Conservation (phyloP, 2,797 vertebrate species). For the Thalassophryne amazonica region DNA sequence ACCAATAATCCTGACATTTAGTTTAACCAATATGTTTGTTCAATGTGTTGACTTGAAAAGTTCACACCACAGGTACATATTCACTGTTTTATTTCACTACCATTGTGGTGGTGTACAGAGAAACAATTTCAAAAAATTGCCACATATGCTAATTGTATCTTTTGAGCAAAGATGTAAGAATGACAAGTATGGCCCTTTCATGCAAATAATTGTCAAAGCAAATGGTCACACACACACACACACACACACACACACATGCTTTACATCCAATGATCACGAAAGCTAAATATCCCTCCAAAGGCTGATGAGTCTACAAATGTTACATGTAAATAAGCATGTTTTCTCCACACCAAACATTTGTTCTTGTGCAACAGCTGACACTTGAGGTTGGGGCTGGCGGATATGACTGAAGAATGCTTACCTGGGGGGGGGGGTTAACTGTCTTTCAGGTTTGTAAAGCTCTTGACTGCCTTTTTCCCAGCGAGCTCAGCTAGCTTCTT, state of each 20-base stretch:
- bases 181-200: too few species aligned
- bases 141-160: too few species aligned
- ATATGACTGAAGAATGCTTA: slow-evolving; percentile 46
- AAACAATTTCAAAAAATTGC: too few species aligned
- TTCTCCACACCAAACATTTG: slow-evolving; percentile 14
- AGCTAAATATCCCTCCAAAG: slow-evolving; percentile 2
- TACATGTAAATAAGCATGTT: slow-evolving; percentile 2
- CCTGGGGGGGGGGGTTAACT: slow-evolving; percentile 44
- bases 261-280: neutral
- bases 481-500: neutral
- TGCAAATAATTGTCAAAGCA: slow-evolving; percentile 5
- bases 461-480: neutral
- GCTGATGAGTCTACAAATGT: neutral
- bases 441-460: slow-evolving; percentile 24
- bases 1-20: too few species aligned
- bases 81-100: too few species aligned
- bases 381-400: slow-evolving; percentile 40
- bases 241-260: slow-evolving; percentile 4
- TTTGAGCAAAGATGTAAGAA: too few species aligned
- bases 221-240: too few species aligned
- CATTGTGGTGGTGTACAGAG: too few species aligned
- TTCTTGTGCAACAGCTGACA: too few species aligned
- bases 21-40: too few species aligned
- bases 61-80: too few species aligned
- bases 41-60: too few species aligned